A percentile compares a stretch with the other conserved stretches of the same genome.
These are phyloP conservation scores for Drosophila infuscata DNA, from an alignment of 2,888 invertebrate genomes.

Conservation along the genomic window DNA sequence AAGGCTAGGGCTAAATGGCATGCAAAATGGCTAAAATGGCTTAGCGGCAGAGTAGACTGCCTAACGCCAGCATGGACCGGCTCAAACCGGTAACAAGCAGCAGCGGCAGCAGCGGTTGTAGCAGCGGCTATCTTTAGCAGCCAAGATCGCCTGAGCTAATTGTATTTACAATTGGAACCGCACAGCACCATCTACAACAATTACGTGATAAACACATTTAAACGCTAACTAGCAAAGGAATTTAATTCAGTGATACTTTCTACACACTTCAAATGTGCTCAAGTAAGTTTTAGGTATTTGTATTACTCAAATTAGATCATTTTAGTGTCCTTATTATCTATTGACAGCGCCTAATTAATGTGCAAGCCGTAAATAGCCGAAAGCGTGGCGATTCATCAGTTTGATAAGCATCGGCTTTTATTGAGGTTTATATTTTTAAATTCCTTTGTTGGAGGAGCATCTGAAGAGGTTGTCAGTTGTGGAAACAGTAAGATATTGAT, in stretches of 20 bases:
- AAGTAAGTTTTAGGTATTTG: neutral
- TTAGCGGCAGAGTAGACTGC: slow-evolving; percentile 53
- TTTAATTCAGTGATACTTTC: slow-evolving; percentile 1
- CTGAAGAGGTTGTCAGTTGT: neutral
- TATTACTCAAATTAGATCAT: neutral
- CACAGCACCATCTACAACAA: slow-evolving; percentile 1
- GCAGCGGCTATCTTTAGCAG: slow-evolving; percentile 18
- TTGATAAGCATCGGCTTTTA: slow-evolving; percentile 29
- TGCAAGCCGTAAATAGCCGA: slow-evolving; percentile 20
- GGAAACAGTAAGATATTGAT: slow-evolving; percentile 12
- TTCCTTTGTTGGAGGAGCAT: slow-evolving; percentile 17
- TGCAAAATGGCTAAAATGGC: slow-evolving; percentile 23
- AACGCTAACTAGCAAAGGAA: slow-evolving; percentile 2
- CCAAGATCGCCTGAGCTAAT: slow-evolving; percentile 20
- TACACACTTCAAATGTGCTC: neutral
- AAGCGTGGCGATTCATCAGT: slow-evolving; percentile 38
- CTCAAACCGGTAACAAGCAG: slow-evolving; percentile 59
- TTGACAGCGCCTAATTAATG: slow-evolving; percentile 38
- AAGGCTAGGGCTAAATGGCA: slow-evolving; percentile 31
- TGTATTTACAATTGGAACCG: slow-evolving; percentile 21
- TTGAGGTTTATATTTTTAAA: slow-evolving; percentile 3
- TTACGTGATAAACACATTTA: slow-evolving; percentile 12
- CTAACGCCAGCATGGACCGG: slow-evolving; percentile 60
- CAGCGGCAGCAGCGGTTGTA: neutral
- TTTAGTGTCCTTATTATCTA: slow-evolving; percentile 25